These are phyloP conservation scores for Sebastes miniatus DNA, from an alignment of 2,797 vertebrate species.

Conservation along the genomic window DNA sequence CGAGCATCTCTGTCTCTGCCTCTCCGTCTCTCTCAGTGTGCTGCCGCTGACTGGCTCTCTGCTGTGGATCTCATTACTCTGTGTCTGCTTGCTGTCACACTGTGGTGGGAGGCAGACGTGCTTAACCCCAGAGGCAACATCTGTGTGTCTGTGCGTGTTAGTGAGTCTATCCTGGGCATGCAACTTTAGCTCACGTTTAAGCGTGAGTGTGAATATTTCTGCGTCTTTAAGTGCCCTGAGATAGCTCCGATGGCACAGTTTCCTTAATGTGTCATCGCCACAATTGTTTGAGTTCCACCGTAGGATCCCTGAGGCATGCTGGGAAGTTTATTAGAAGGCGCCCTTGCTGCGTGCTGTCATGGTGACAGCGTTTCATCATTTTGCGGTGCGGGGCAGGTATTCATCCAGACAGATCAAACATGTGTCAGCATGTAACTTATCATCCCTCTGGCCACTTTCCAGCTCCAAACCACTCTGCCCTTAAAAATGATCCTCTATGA, in stretches of 20 bases:
- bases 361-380: constrained; percentile 69
- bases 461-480: constrained; percentile 43
- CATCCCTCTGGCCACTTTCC: constrained; percentile 49
- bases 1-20: constrained; percentile 52
- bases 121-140: constrained; percentile 70
- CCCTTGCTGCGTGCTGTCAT: constrained; percentile 39
- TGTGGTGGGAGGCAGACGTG: constrained; percentile 62
- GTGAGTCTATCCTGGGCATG: neutral
- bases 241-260: constrained; percentile 9
- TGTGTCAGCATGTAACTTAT: constrained; percentile 60
- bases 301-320: constrained; percentile 67
- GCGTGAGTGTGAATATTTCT: neutral
- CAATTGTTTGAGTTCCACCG: constrained; percentile 43
- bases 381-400: constrained; percentile 50
- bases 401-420: constrained; percentile 57
- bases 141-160: constrained; percentile 35
- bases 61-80: constrained; percentile 76
- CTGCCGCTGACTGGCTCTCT: constrained; percentile 68
- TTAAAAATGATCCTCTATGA: constrained; percentile 37
- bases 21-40: constrained; percentile 53
- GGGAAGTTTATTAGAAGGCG: constrained; percentile 74
- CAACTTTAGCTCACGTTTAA: constrained; percentile 5
- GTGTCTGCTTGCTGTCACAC: constrained; percentile 73
- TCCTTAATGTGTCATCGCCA: constrained; percentile 10
- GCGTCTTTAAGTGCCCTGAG: constrained; percentile 41